Conservation (phyloP, 2,797 vertebrate genomes). For the Taeniopygia guttata region DNA sequence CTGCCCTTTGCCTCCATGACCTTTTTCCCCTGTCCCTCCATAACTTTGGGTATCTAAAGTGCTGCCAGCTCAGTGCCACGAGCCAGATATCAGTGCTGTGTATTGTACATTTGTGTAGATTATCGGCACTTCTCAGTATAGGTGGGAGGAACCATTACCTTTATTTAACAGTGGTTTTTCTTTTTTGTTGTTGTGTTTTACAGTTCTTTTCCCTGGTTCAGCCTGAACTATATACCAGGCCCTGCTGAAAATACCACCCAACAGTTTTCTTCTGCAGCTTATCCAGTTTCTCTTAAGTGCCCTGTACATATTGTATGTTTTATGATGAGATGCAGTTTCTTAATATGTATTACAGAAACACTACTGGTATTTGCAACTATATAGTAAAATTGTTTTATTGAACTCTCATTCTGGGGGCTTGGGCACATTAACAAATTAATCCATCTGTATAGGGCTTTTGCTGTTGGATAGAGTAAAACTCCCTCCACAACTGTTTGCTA, state of each 20-base stretch:
- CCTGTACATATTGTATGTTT: slow-evolving; percentile 90
- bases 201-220: slow-evolving; percentile 99
- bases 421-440: slow-evolving; percentile 85
- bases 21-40: slow-evolving; percentile 75
- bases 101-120: slow-evolving; percentile 82
- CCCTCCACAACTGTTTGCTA: slow-evolving; percentile 63
- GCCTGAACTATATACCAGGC: slow-evolving; percentile 99
- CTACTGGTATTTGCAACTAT: slow-evolving; percentile 85
- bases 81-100: slow-evolving; percentile 82
- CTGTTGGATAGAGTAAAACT: slow-evolving; percentile 81
- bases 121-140: slow-evolving; percentile 91
- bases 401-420: slow-evolving; percentile 86
- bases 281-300: slow-evolving; percentile 99
- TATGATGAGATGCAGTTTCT: slow-evolving; percentile 87
- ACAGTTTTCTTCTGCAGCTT: slow-evolving; percentile 99
- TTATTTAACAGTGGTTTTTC: slow-evolving; percentile 99
- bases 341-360: slow-evolving; percentile 82
- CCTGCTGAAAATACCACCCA: slow-evolving; percentile 99
- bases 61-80: slow-evolving; percentile 80
- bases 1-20: slow-evolving; percentile 79
- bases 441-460: slow-evolving; percentile 86
- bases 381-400: slow-evolving; percentile 82
- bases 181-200: slow-evolving; percentile 99
- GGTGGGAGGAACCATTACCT: slow-evolving; percentile 92
- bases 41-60: slow-evolving; percentile 80